phyloP scores from a whole-genome alignment of 37 sponge, comb jelly and placozoan species.

The Haliclona indistincta region DNA sequence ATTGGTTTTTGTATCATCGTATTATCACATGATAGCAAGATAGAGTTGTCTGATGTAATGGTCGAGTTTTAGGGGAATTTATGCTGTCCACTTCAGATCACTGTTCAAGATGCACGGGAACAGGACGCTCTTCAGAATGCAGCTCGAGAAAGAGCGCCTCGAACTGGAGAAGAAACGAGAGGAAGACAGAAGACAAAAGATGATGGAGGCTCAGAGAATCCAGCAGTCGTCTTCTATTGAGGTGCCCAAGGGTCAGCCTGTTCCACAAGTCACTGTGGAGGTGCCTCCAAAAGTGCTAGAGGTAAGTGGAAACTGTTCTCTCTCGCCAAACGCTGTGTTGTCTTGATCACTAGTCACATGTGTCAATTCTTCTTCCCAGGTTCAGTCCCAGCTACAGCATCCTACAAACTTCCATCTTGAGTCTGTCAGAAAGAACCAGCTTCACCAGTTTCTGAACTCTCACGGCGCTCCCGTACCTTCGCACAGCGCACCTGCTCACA shows the following conservation, averaged over 20 bases:
- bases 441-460: slow-evolving; percentile 44
- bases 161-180: slow-evolving; percentile 45
- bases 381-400: slow-evolving; percentile 62
- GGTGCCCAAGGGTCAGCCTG: background rate
- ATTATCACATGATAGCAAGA: background rate
- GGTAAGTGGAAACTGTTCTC: slow-evolving; percentile 11
- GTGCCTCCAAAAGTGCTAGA: slow-evolving; percentile 49
- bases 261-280: slow-evolving; percentile 26
- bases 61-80: background rate
- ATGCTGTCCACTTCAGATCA: background rate
- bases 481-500: slow-evolving; percentile 45
- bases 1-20: no score
- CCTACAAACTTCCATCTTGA: slow-evolving; percentile 76
- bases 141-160: slow-evolving; percentile 59
- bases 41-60: background rate
- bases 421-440: slow-evolving; percentile 43
- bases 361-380: slow-evolving; percentile 17
- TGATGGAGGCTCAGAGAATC: slow-evolving; percentile 15
- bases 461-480: slow-evolving; percentile 7
- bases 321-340: background rate
- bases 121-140: slow-evolving; percentile 29
- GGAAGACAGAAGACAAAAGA: slow-evolving; percentile 19
- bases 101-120: slow-evolving; percentile 49
- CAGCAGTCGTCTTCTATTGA: slow-evolving; percentile 26
- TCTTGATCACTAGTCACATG: background rate